Percentiles rank a stretch among this genome's conserved stretches.
Evolutionary conservation across 1,140 invertebrate genomes (phyloP).

Genomic region (Eufriesea mexicana): DNA sequence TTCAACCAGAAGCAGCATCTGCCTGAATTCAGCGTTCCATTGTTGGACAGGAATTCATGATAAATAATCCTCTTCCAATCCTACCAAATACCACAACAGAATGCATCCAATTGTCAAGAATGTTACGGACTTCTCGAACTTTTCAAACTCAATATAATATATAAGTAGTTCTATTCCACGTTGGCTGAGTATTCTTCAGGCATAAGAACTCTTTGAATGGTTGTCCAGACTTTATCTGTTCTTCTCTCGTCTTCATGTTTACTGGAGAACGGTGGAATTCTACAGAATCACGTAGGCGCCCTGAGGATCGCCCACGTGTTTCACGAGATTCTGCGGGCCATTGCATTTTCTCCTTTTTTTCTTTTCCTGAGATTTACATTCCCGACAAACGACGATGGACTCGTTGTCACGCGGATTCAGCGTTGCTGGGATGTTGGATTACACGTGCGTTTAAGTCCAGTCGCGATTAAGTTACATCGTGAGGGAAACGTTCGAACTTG

Average conservation of each 20-base stretch:
- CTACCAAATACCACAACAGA: too few relatives aligned
- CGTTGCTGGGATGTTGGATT: constrained; percentile 54
- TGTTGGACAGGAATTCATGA: too few relatives aligned
- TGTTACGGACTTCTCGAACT: too few relatives aligned
- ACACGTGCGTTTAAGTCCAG: constrained; percentile 19
- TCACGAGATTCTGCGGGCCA: constrained; percentile 36
- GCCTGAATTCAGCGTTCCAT: too few relatives aligned
- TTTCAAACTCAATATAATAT: background rate
- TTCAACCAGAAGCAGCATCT: too few relatives aligned
- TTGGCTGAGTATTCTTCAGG: constrained; percentile 1
- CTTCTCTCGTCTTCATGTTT: constrained; percentile 3
- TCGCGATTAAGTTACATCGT: background rate
- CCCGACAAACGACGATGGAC: constrained; percentile 67
- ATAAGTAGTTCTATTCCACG: too few relatives aligned
- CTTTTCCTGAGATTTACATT: constrained; percentile 64
- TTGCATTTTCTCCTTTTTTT: constrained; percentile 40
- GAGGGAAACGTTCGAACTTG: background rate
- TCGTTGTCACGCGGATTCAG: constrained; percentile 65
- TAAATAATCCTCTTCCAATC: too few relatives aligned
- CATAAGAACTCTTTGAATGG: background rate
- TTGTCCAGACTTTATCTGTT: constrained; percentile 6
- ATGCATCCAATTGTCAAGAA: too few relatives aligned
- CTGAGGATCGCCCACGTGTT: constrained; percentile 41
- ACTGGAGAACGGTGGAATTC: constrained; percentile 7
- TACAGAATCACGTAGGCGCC: constrained; percentile 70